Percentiles rank a stretch among this genome's conserved stretches.
Evolutionary conservation across 2,113 vertebrate genomes (phyloP).

Genomic region (Protobothrops mucrosquamatus): DNA sequence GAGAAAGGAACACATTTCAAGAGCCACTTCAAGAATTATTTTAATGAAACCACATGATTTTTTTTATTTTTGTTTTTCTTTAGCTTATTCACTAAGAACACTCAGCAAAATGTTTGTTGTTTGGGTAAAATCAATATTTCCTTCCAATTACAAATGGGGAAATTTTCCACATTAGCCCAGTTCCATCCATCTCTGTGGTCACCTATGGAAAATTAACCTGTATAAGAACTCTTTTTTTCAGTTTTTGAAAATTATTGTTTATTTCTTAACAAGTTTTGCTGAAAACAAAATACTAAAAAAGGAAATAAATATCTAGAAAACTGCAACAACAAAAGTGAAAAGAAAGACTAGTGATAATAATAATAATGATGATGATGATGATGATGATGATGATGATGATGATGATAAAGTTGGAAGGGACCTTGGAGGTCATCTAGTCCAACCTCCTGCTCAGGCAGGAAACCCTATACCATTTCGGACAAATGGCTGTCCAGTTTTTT

Average conservation of each 20-base stretch:
- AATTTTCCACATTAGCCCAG: neutral
- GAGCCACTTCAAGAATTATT: conserved; percentile 34
- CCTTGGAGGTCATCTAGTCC: no score
- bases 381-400: no score
- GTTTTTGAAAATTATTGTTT: neutral
- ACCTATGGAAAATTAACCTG: neutral
- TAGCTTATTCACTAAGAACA: conserved; percentile 54
- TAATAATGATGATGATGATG: no score
- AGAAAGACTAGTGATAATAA: neutral
- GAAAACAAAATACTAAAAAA: neutral
- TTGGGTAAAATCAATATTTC: conserved; percentile 34
- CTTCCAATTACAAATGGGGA: conserved; percentile 18
- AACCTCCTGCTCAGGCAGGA: no score
- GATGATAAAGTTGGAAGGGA: no score
- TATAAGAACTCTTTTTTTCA: neutral
- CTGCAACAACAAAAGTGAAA: neutral
- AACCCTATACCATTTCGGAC: no score
- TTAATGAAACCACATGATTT: conserved; percentile 41
- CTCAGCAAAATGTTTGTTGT: conserved; percentile 13
- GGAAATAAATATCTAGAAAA: neutral
- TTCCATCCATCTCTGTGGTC: neutral
- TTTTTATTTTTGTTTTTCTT: conserved; percentile 30
- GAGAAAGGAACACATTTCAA: conserved; percentile 33
- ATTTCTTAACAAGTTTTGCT: neutral
- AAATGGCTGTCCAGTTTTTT: no score